Evolutionary conservation across 1,140 invertebrate genomes (phyloP).

Genomic region (Leptinotarsa undecemlineata): DNA sequence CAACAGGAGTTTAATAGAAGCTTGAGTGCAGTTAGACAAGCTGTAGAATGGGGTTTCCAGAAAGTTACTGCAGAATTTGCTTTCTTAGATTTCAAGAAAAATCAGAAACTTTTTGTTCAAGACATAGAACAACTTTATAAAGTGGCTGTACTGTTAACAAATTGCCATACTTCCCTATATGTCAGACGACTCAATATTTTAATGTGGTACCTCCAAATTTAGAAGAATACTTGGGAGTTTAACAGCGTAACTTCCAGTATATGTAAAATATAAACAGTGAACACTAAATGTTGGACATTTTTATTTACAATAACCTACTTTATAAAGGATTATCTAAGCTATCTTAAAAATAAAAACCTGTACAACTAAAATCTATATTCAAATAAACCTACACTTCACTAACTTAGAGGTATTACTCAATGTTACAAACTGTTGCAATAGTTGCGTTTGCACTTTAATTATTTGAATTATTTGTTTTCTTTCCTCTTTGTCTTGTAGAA

Average conservation of each 20-base stretch:
- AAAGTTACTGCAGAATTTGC: conserved; percentile 36
- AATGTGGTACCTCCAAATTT: conserved; percentile 30
- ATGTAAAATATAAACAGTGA: no score
- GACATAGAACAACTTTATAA: conserved; percentile 35
- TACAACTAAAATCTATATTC: neutral
- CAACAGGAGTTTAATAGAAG: conserved; percentile 32
- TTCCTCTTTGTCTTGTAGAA: neutral
- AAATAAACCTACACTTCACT: no score
- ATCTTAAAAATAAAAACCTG: neutral
- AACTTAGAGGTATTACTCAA: neutral
- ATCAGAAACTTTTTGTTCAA: conserved; percentile 39
- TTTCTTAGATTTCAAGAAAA: conserved; percentile 42
- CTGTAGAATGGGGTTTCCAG: conserved; percentile 41
- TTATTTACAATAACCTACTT: neutral
- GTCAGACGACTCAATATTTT: conserved; percentile 35
- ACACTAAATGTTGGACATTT: no score
- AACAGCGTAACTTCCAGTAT: neutral
- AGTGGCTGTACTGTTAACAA: conserved; percentile 30
- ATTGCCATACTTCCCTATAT: conserved; percentile 41
- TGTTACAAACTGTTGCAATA: neutral
- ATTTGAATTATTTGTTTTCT: neutral
- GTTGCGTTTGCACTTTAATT: neutral
- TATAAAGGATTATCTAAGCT: neutral
- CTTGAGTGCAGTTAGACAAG: conserved; percentile 28
- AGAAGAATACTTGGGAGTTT: conserved; percentile 30